Evolutionary conservation across 2,113 vertebrate genomes (phyloP), one percentile per base, ranked within the genome.

Genomic region (Loxodonta africana): DNA sequence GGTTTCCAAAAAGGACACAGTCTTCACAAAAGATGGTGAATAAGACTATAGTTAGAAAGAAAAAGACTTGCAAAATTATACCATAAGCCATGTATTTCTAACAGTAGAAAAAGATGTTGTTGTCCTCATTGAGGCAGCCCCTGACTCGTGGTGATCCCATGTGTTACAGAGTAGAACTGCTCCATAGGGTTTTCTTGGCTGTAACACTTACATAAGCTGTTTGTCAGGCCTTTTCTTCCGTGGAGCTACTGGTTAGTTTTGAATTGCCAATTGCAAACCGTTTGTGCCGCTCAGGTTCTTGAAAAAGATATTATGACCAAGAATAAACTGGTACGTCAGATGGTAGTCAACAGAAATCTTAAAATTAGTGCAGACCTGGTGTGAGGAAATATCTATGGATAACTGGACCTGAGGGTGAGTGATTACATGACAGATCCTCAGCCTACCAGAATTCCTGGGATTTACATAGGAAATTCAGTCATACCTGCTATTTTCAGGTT

Each of bases 31-130:
- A 62, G n/a, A 65, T 71, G 26, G 28, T 82, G 46, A 83, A 33
- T 46, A 28, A 30, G 26, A 28, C 20, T 76, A 6, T 7, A 65
- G 30, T 83, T 37, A 86, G 28, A 91, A 69, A 83, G 20, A 73
- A 95, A 92, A 94, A 60, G 60, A 71, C 46, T 69, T 83, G 37
- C 8, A 8, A 81, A 53, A 93, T 83, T 74, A 76, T 46, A 60
- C 10, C 33, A 51, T 60, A 93, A 76, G 26, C 9, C 5, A 44
- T 17, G n/a, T 33, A 30, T 84, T 20, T 67, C 37, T 41, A 74
- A 71, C 37, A 97, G 51, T 25, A 51, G 46, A 63, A 78, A 18
- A 69, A 20, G 18, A 62, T 21, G 8, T 62, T 62, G 20, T 60
- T 60, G 60, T 62, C 23, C 18, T 62, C 60, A 23, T 23, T 62